Conservation (phyloP, 2,797 vertebrate species). For the Lacerta bilineata region DNA sequence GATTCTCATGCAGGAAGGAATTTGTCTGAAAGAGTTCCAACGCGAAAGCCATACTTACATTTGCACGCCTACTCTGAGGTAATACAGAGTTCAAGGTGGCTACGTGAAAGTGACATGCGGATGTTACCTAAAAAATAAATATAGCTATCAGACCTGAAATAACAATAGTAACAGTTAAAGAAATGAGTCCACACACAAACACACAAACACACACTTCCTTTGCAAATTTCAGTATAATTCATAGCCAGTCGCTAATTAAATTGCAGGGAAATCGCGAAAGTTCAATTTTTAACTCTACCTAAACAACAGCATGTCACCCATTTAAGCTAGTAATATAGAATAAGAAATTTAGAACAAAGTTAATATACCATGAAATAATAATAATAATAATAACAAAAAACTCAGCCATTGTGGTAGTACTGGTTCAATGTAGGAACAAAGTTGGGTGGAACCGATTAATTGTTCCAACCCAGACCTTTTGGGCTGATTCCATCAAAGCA, state of each 20-base stretch:
- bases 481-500: neutral
- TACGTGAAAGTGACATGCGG: neutral
- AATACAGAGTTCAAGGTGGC: neutral
- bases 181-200: conserved; percentile 48
- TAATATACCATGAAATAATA: neutral
- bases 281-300: neutral
- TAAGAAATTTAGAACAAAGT: neutral
- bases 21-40: conserved; percentile 20
- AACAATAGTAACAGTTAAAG: conserved; percentile 58
- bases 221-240: conserved; percentile 61
- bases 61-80: neutral
- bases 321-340: neutral
- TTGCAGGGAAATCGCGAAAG: neutral
- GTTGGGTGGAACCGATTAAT: neutral
- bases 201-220: conserved; percentile 49
- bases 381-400: neutral
- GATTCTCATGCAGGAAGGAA: neutral
- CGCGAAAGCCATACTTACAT: neutral
- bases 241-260: neutral
- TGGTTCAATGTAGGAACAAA: neutral
- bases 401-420: neutral
- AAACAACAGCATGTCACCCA: neutral
- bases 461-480: neutral
- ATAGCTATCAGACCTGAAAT: neutral
- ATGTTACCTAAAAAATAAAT: neutral